phyloP scores from a whole-genome alignment of 2,888 invertebrate genomes.

The Terebella lapidaria region DNA sequence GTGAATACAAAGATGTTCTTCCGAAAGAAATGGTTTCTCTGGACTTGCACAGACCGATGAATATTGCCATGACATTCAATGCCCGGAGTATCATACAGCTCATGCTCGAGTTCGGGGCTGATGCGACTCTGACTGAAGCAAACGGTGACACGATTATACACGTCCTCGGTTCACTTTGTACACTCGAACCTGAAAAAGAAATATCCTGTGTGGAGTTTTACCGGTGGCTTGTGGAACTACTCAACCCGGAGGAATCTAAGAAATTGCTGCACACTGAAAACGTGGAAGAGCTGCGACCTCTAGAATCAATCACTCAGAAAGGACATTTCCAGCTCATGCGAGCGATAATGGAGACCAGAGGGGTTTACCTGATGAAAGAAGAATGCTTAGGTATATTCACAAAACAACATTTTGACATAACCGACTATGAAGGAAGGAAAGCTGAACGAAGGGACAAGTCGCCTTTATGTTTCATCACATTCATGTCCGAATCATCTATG shows the following conservation, averaged over 20 bases:
- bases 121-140: not conserved
- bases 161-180: not conserved
- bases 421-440: not conserved
- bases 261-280: not conserved
- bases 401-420: conserved; percentile 3
- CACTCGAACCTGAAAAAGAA: not conserved
- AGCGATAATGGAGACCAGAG: conserved; percentile 1
- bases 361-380: conserved; percentile 2
- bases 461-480: not conserved
- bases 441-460: not conserved
- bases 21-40: no score
- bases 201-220: not conserved
- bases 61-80: not conserved
- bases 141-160: not conserved
- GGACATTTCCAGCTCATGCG: not conserved
- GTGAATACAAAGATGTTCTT: no score
- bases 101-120: conserved; percentile 2
- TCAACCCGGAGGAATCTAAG: not conserved
- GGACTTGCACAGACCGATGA: not conserved
- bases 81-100: not conserved
- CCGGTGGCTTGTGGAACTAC: not conserved
- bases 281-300: not conserved
- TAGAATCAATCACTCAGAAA: not conserved
- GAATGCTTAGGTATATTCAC: not conserved
- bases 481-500: not conserved